Percentiles rank a stretch among this genome's conserved stretches.
phyloP scores from a whole-genome alignment of 2,888 invertebrate genomes.

The Noctua janthe region DNA sequence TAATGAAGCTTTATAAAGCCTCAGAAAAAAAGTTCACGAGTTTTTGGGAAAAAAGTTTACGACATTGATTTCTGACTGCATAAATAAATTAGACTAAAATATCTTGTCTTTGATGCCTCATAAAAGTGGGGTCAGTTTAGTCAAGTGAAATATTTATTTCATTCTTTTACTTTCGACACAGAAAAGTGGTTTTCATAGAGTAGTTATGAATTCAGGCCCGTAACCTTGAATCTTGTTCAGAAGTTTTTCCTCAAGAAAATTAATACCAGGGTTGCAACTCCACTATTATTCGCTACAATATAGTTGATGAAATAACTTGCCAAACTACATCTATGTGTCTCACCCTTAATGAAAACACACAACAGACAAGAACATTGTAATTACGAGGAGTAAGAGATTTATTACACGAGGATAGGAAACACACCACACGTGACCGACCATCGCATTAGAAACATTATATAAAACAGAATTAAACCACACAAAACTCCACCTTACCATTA shows the following conservation, averaged over 20 bases:
- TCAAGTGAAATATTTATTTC: slow-evolving; percentile 60
- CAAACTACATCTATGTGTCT: slow-evolving; percentile 74
- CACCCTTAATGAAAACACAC: slow-evolving; percentile 88
- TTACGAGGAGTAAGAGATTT: slow-evolving; percentile 89
- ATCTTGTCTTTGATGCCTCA: slow-evolving; percentile 45
- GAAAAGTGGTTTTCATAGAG: slow-evolving; percentile 19
- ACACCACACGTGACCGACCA: slow-evolving; percentile 86
- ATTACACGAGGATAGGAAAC: slow-evolving; percentile 88
- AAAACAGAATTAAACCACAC: slow-evolving; percentile 74
- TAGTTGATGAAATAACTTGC: slow-evolving; percentile 62
- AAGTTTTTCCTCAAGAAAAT: slow-evolving; percentile 43
- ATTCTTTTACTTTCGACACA: slow-evolving; percentile 38
- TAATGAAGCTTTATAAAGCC: neutral
- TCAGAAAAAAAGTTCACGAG: neutral
- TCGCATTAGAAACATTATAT: slow-evolving; percentile 73
- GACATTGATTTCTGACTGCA: slow-evolving; percentile 44
- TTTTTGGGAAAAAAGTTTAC: slow-evolving; percentile 30
- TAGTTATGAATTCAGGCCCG: slow-evolving; percentile 50
- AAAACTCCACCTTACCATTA: slow-evolving; percentile 81
- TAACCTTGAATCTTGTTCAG: slow-evolving; percentile 35
- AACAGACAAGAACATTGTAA: slow-evolving; percentile 90
- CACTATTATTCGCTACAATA: slow-evolving; percentile 45
- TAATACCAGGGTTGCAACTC: slow-evolving; percentile 32
- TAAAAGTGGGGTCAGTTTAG: slow-evolving; percentile 66
- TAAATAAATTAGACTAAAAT: slow-evolving; percentile 61